Base-by-base conservation (phyloP, 2,113 vertebrate species). In the Peromyscus californicus region DNA sequence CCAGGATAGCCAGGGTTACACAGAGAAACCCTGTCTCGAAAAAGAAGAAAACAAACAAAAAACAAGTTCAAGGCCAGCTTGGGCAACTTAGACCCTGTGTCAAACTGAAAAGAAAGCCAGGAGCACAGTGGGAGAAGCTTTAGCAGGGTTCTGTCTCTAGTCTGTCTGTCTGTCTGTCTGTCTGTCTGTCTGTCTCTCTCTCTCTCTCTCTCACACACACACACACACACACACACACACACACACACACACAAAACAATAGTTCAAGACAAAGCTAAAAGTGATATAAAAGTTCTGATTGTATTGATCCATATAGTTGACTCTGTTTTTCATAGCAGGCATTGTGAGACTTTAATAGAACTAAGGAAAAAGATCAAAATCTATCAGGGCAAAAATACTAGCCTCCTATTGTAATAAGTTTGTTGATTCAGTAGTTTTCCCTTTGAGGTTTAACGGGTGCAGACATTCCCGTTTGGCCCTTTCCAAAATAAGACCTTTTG, bases 321-420 rank as follows among this genome's bases (percentile, higher is more conserved):
- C 57, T 93, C 57, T 70, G 33, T 48, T 72, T 83, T 95, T 92
- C 39, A 36, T 91, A 42, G 51, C 90, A 72, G 82, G 80, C 82
- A 89, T 85, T 48, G 45, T 86, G 54, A 96, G 67, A 91, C 26
- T 93, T 93, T 92, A 83, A 74, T 59, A 92, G 13, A 93, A 72
- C 45, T 86, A 80, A 87, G 83, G 80, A 39, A 72, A 74, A 54
- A 54, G 13, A 54, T 54, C 54, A 54, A 86, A 48, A 39, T 85
- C 22, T 79, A 10, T 74, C 33, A 83, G 42, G 51, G 80, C 70
- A 92, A 70, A 97, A 97, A 87, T 75, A 33, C 48, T 75, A 70
- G 65, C 51, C 82, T 93, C n/a, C 59, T 92, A 10, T 70, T 93
- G 9, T 85, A 89, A 97, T 89, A 93, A 7, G 22, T 75, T 86